These are phyloP conservation scores for Clostera curtula DNA, from an alignment of 2,888 invertebrate genomes.

Conservation along the genomic window DNA sequence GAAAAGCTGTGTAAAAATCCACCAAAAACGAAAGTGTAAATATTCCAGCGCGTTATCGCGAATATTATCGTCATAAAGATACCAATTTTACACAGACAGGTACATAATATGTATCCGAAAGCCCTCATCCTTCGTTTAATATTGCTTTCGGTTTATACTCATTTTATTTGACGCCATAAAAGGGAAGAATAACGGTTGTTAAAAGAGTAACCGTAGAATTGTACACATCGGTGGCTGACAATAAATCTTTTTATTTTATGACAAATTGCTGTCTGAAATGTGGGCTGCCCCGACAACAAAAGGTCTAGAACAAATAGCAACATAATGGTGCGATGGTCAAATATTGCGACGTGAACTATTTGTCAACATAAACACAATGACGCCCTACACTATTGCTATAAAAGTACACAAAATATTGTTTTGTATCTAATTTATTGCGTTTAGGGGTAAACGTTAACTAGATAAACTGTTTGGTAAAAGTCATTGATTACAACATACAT, in stretches of 20 bases:
- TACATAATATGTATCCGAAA: constrained; percentile 43
- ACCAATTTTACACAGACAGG: constrained; percentile 33
- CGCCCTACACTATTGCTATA: constrained; percentile 45
- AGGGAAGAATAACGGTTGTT: constrained; percentile 65
- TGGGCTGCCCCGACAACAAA: constrained; percentile 53
- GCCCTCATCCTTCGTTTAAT: constrained; percentile 54
- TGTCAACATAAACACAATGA: constrained; percentile 61
- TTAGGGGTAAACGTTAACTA: constrained; percentile 22
- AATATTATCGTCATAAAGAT: constrained; percentile 35
- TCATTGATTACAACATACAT: too few relatives aligned
- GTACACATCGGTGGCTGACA: constrained; percentile 44
- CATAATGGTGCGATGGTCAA: constrained; percentile 63
- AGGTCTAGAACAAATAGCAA: constrained; percentile 66
- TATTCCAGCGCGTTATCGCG: constrained; percentile 31
- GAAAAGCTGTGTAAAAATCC: too few relatives aligned
- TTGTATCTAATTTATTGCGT: constrained; percentile 56
- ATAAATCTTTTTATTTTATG: constrained; percentile 75
- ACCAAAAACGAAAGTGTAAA: constrained; percentile 18
- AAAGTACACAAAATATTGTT: constrained; percentile 54
- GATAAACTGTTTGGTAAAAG: too few relatives aligned
- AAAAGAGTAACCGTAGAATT: constrained; percentile 53
- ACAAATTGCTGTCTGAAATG: constrained; percentile 67
- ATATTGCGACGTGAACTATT: constrained; percentile 48
- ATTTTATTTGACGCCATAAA: constrained; percentile 69
- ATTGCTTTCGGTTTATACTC: constrained; percentile 59